Base-by-base conservation (phyloP, 2,888 invertebrate genomes). In the Pseudanteris insignis region DNA sequence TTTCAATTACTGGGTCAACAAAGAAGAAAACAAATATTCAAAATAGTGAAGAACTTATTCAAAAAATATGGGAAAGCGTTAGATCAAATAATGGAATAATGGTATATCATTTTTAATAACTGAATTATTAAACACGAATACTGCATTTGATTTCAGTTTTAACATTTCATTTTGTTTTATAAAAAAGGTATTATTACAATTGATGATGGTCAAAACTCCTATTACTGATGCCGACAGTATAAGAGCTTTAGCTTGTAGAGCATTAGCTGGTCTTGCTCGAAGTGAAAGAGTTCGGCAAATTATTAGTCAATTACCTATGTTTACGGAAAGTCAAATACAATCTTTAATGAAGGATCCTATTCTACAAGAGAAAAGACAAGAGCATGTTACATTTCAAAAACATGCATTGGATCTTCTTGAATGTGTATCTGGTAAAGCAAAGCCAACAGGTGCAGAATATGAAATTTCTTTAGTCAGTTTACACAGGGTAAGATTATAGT, bases 141-240 rank as follows among this genome's bases (percentile, higher is more conserved):
- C n/a, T n/a, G n/a, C n/a, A n/a, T n/a, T 21, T 4, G 21, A 4
- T 21, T 21, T 21, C 21, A 5, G 21, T 21, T 21, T 21, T 62
- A 30, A 18, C n/a, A n/a, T n/a, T 9, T 24, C 34, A 44, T 48
- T 38, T 32, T 25, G 14, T 34, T 32, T 36, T 63, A 46, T 55
- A 37, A 59, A 65, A 1, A 75, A 90, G 90, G 88, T 94, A 36
- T 82, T 97, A 29, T 82, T 96, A 8, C 91, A 92, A 44, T 83
- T 96, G 60, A 89, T 98, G 88, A 89, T 90, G 82, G 88, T 91
- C 8, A 96, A 96, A 81, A 89, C 91, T 0, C 98, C 98, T 0
- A 93, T 97, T 48, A 96, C 96, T 1, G 97, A 98, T 83, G 98
- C 98, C 9, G 98, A 99, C 81, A 88, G 91, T 26, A 89, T 99